phyloP scores from a whole-genome alignment of 2,888 invertebrate species.

The Conus canariensis region DNA sequence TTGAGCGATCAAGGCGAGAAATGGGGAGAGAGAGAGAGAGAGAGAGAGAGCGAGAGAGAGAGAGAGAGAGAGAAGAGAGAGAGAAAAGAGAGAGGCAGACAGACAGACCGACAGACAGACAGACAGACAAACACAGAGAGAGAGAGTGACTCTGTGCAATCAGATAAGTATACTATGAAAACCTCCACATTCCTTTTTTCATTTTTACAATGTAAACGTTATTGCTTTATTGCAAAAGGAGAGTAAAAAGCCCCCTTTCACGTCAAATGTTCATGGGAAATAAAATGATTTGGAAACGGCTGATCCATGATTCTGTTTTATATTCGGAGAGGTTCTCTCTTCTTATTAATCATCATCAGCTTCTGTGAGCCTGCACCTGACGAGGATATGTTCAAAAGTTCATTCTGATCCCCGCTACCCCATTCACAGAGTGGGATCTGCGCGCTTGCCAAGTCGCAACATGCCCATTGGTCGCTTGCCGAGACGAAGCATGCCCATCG shows the following conservation, averaged over 20 bases:
- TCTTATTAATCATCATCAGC: neutral
- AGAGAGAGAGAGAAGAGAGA: conserved; percentile 30
- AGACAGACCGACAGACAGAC: neutral
- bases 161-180: neutral
- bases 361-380: neutral
- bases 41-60: conserved; percentile 29
- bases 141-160: neutral
- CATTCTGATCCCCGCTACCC: conserved; percentile 57
- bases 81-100: conserved; percentile 25
- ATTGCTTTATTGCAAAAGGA: neutral
- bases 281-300: neutral
- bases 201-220: conserved; percentile 1
- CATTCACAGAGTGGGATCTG: conserved; percentile 67
- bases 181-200: neutral
- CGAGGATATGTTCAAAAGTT: neutral
- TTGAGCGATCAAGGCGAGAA: neutral
- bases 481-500: conserved; percentile 69
- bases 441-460: conserved; percentile 67
- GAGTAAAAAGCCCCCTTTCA: neutral
- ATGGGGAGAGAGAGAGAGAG: conserved; percentile 22
- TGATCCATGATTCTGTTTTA: neutral
- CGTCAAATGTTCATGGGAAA: neutral
- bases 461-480: conserved; percentile 71
- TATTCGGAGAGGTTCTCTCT: neutral
- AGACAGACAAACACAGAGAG: conserved; percentile 1